A percentile compares a stretch with the other conserved stretches of the same genome.
Conservation (phyloP, 2,797 vertebrate genomes). For the Typhlichthys eigenmanni region DNA sequence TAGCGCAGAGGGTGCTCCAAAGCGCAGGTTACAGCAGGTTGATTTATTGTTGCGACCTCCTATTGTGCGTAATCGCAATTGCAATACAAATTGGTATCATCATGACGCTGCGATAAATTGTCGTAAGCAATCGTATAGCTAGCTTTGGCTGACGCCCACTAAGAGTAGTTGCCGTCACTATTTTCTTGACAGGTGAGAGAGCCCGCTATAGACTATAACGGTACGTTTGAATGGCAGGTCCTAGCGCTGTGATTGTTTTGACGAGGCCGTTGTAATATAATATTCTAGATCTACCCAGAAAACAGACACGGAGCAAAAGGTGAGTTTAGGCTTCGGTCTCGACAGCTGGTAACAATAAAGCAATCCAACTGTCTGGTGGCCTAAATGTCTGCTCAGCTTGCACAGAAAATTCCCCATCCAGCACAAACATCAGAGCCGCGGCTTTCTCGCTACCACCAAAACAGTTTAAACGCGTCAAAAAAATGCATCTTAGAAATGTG, state of each 20-base stretch:
- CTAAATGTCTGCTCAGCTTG: conserved; percentile 78
- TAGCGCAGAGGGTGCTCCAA: too few relatives aligned
- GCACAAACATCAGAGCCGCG: conserved; percentile 75
- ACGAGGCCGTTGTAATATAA: conserved; percentile 65
- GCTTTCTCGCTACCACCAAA: conserved; percentile 62
- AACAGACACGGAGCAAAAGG: conserved; percentile 66
- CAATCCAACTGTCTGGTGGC: conserved; percentile 75
- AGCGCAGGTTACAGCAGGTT: too few relatives aligned
- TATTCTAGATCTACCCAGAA: conserved; percentile 58
- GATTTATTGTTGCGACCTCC: too few relatives aligned
- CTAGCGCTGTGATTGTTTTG: conserved; percentile 60
- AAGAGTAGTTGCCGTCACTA: conserved; percentile 28
- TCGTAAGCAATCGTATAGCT: not conserved
- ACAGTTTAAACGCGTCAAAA: conserved; percentile 65
- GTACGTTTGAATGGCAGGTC: conserved; percentile 58
- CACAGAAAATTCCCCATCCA: conserved; percentile 77
- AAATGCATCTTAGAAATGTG: conserved; percentile 53
- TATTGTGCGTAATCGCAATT: not conserved
- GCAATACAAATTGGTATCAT: not conserved
- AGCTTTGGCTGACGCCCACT: conserved; percentile 1
- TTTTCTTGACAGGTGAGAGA: conserved; percentile 48
- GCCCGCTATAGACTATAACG: conserved; percentile 28
- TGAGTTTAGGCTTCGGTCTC: conserved; percentile 65
- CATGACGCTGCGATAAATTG: too few relatives aligned
- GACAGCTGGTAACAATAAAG: conserved; percentile 84